Evolutionary conservation across 1,140 invertebrate genomes (phyloP).

Genomic region (Drosophila bipectinata): DNA sequence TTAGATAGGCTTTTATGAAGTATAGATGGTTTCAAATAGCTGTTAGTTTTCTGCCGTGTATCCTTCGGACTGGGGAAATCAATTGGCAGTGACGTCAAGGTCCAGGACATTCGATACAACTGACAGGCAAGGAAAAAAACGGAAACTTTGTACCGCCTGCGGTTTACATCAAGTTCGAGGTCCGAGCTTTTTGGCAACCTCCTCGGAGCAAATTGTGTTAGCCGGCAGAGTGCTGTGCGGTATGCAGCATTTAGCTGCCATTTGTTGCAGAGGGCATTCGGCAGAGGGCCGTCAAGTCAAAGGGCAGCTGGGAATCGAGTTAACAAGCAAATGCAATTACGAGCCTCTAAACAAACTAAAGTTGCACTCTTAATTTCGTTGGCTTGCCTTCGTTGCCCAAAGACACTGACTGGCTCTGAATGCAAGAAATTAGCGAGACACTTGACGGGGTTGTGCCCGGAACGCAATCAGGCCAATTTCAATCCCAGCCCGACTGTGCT

Average conservation of each 20-base stretch:
- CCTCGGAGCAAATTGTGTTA: slow-evolving; percentile 24
- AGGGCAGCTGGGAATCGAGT: slow-evolving; percentile 55
- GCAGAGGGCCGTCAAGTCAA: slow-evolving; percentile 55
- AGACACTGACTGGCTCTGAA: slow-evolving; percentile 38
- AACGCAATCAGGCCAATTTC: slow-evolving; percentile 57
- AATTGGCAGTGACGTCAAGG: slow-evolving; percentile 66
- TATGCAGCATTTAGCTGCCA: slow-evolving; percentile 28
- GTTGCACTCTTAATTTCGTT: slow-evolving; percentile 56
- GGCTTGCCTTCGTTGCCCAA: background rate
- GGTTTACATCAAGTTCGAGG: slow-evolving; percentile 10
- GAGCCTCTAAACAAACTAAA: slow-evolving; percentile 71
- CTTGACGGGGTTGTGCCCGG: slow-evolving; percentile 23
- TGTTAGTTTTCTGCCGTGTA: background rate
- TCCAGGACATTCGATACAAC: slow-evolving; percentile 7
- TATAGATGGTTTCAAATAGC: background rate
- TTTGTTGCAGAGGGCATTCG: slow-evolving; percentile 29
- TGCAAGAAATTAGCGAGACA: slow-evolving; percentile 59
- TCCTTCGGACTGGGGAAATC: slow-evolving; percentile 35
- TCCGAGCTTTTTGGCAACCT: slow-evolving; percentile 40
- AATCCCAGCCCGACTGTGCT: slow-evolving; percentile 30
- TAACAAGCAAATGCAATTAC: slow-evolving; percentile 73
- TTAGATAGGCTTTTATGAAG: background rate
- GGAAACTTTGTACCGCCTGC: slow-evolving; percentile 15
- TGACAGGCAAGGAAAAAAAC: background rate
- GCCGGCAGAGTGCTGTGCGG: slow-evolving; percentile 28